phyloP scores from a whole-genome alignment of 1,140 invertebrate species.

The Diachasmimorpha longicaudata region DNA sequence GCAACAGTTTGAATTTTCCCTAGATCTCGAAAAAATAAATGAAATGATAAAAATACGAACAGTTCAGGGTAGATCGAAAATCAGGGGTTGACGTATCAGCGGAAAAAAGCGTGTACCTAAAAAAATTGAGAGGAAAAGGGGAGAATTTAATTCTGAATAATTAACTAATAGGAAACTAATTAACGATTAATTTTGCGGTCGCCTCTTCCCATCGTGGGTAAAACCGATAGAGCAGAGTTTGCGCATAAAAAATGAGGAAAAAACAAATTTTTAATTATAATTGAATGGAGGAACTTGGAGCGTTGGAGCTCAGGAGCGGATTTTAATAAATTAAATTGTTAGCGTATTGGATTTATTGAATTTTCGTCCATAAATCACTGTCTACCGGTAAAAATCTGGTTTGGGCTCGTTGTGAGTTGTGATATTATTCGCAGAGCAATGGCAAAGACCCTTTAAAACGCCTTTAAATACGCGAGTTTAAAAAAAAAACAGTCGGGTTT shows the following conservation, averaged over 20 bases:
- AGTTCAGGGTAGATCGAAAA: background rate
- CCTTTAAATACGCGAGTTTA: background rate
- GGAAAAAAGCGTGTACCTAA: background rate
- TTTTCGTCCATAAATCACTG: background rate
- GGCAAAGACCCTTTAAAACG: background rate
- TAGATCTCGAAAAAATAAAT: background rate
- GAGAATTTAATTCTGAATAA: background rate
- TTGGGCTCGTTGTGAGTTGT: background rate
- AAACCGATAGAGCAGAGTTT: conserved; percentile 8
- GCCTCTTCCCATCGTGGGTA: background rate
- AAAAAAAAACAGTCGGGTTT: background rate
- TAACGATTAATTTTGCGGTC: conserved; percentile 31
- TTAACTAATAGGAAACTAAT: conserved; percentile 18
- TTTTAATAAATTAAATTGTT: background rate
- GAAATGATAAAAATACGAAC: no score
- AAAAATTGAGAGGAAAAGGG: background rate
- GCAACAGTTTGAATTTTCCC: conserved; percentile 39
- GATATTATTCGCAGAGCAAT: background rate
- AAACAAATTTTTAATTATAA: background rate
- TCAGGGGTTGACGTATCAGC: conserved; percentile 33
- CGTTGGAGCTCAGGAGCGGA: background rate
- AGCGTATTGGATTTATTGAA: background rate
- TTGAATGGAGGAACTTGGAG: background rate
- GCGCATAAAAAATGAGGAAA: background rate
- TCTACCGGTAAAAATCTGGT: no score